phyloP scores from a whole-genome alignment of 2,113 vertebrate species.

The Setophaga kirtlandii region DNA sequence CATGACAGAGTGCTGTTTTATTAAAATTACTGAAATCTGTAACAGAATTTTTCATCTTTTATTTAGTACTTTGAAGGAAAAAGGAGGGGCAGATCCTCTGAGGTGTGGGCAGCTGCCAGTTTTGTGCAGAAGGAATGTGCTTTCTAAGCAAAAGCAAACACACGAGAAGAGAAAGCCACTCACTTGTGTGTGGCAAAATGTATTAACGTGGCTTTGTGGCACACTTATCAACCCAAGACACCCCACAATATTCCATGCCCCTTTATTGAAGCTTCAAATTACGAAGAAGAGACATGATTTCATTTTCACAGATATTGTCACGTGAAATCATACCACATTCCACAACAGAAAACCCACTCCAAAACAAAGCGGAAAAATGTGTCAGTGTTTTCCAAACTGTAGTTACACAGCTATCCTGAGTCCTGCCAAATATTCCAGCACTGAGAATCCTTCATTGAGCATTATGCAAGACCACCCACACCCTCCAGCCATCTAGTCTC shows the following conservation, averaged over 20 bases:
- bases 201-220: not conserved
- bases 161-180: not conserved
- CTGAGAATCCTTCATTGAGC: conserved; percentile 42
- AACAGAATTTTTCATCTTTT: not conserved
- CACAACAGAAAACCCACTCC: not conserved
- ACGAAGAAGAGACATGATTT: not conserved
- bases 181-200: not conserved
- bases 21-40: not conserved
- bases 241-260: not conserved
- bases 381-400: conserved; percentile 7
- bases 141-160: not conserved
- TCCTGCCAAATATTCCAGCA: conserved; percentile 33
- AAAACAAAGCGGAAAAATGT: not conserved
- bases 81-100: not conserved
- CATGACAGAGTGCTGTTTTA: not conserved
- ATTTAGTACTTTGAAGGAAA: not conserved
- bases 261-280: not conserved
- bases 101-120: conserved; percentile 16
- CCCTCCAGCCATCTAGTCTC: not conserved
- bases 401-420: conserved; percentile 15
- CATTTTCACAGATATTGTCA: not conserved
- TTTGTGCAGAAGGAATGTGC: not conserved
- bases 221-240: not conserved
- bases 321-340: conserved; percentile 2
- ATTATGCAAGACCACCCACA: conserved; percentile 67